Base-by-base conservation (phyloP, 30 jellyfish, hydroid and myxozoan species). In the Pseudorhiza aurosa region DNA sequence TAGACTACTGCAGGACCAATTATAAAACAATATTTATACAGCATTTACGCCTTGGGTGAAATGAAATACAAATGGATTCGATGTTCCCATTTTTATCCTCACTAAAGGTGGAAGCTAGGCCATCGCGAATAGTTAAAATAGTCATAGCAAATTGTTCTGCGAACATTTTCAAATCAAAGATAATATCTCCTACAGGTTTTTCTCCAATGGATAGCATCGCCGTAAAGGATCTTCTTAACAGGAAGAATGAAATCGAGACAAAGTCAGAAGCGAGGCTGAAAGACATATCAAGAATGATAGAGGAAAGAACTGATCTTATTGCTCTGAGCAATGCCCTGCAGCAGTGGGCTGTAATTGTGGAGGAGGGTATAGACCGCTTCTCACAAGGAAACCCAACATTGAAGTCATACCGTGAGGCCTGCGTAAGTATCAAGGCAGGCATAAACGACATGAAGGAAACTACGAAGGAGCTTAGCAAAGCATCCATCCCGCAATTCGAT, bases 301-400 rank as follows among this genome's bases (percentile, higher is more conserved):
- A 10, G 5, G 81, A 77, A 33, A 77, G 89, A 46, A 15, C 79
- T 2, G 27, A 49, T 27, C 82, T 77, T n/a, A 7, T 77, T 22
- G 65, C 46, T 2, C 75, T 77, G 63, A 29, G 33, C 73, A 77
- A 30, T 36, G 58, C 82, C 11, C 40, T 77, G 25, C 77, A 60
- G 60, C 62, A 58, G 46, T 77, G 89, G 89, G 77, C 57, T 12
- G 71, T 28, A 15, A 46, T 53, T 4, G 89, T 58, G 33, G 89
- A 77, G 72, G 69, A 33, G 81, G 35, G 35, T 36, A 77, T 83
- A 1, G 95, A 83, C 47, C 46, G 95, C 26, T 70, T 65, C 55
- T 83, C 95, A 24, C 87, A 83, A 29, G 95, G 95, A 10, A 83
- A 68, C 65, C 95, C 95, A 4, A 60, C 95, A 2, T 30, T 83